Conservation (phyloP, 1,140 invertebrate species). For the Euura lappo region DNA sequence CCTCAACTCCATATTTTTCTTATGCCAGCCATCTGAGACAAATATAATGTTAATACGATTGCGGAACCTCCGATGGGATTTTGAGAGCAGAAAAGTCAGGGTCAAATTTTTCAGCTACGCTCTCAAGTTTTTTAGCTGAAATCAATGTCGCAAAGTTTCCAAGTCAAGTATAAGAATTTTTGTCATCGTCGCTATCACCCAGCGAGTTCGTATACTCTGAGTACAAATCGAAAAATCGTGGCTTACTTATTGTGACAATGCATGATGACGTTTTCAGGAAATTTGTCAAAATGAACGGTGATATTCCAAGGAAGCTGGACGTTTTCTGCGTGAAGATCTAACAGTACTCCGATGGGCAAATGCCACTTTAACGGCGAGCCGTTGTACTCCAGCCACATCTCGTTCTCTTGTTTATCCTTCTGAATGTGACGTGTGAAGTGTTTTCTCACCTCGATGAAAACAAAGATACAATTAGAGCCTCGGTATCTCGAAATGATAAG, state of each 20-base stretch:
- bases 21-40: no score
- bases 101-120: no score
- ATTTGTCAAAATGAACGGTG: constrained; percentile 94
- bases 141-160: no score
- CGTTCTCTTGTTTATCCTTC: constrained; percentile 81
- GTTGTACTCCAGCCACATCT: constrained; percentile 96
- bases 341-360: constrained; percentile 94
- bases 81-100: no score
- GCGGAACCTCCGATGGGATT: no score
- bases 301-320: constrained; percentile 89
- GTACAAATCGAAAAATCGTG: no score
- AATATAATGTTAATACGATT: no score
- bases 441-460: constrained; percentile 75
- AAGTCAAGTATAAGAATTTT: no score
- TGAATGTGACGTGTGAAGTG: constrained; percentile 87
- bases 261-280: constrained; percentile 81
- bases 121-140: background rate
- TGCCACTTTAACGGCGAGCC: constrained; percentile 94
- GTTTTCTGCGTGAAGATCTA: constrained; percentile 81
- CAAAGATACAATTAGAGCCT: no score
- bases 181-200: background rate
- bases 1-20: no score
- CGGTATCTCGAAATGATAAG: background rate
- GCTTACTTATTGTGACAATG: constrained; percentile 79
- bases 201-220: constrained; percentile 12